Conservation (phyloP, 2,888 invertebrate genomes). For the Dolomedes plantarius region DNA sequence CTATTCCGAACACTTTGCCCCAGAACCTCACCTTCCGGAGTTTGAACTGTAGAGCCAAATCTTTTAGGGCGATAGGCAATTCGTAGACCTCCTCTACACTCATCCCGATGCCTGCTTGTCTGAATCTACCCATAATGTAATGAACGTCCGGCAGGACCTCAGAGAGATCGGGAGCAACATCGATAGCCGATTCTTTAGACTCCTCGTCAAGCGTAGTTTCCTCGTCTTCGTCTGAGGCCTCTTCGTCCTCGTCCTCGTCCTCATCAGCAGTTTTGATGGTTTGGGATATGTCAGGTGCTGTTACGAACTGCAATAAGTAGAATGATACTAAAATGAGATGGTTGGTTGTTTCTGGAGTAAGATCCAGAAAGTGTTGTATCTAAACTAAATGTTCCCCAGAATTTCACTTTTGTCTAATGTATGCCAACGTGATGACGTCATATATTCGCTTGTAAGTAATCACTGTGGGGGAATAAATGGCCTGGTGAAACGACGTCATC, state of each 20-base stretch:
- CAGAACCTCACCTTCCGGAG: constrained; percentile 36
- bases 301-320: not conserved
- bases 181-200: not conserved
- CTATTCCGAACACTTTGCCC: constrained; percentile 27
- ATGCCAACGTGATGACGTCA: too few relatives aligned
- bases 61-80: constrained; percentile 22
- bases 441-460: too few relatives aligned
- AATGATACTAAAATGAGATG: too few relatives aligned
- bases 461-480: too few relatives aligned
- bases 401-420: too few relatives aligned
- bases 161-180: not conserved
- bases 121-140: constrained; percentile 27
- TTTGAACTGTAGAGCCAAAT: constrained; percentile 14
- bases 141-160: constrained; percentile 18
- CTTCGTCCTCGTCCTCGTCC: constrained; percentile 12
- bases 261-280: not conserved
- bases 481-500: too few relatives aligned
- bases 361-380: too few relatives aligned
- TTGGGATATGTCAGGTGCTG: not conserved
- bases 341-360: too few relatives aligned
- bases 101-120: constrained; percentile 26
- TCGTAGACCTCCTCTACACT: constrained; percentile 19
- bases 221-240: not conserved
- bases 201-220: not conserved
- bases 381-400: too few relatives aligned